Evolutionary conservation across 1,140 invertebrate genomes (phyloP).

Genomic region (Lethocerus indicus): DNA sequence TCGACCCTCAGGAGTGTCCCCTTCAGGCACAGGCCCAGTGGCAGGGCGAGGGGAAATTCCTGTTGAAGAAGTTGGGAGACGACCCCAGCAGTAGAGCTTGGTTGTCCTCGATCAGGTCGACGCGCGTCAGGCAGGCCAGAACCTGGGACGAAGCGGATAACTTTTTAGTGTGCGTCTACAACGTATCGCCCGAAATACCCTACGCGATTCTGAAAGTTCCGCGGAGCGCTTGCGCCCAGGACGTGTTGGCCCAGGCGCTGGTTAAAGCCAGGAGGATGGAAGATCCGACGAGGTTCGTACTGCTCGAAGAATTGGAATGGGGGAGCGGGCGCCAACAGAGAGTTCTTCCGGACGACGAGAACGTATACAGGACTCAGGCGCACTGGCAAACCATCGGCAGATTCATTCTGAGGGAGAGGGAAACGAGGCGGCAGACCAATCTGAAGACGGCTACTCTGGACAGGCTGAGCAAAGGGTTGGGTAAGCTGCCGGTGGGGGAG

Average conservation of each 20-base stretch:
- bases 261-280: conserved; percentile 75
- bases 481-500: conserved; percentile 37
- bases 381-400: conserved; percentile 77
- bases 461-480: conserved; percentile 43
- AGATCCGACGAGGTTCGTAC: conserved; percentile 61
- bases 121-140: conserved; percentile 31
- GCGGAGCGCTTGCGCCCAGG: conserved; percentile 65
- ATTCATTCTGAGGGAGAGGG: conserved; percentile 50
- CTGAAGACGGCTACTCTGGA: conserved; percentile 39
- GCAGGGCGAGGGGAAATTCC: conserved; percentile 68
- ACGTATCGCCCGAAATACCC: conserved; percentile 84
- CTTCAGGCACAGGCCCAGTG: conserved; percentile 69
- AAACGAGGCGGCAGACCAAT: conserved; percentile 29
- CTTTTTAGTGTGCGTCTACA: conserved; percentile 85
- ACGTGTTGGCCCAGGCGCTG: conserved; percentile 77
- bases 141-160: conserved; percentile 66
- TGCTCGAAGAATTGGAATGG: conserved; percentile 77
- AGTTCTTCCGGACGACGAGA: conserved; percentile 66
- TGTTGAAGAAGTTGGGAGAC: conserved; percentile 73
- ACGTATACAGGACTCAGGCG: conserved; percentile 72
- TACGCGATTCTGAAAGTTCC: conserved; percentile 79
- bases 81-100: conserved; percentile 85
- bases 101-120: conserved; percentile 57
- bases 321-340: conserved; percentile 42
- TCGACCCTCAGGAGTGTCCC: conserved; percentile 68